Percentiles rank a stretch among this genome's conserved stretches.
phyloP scores from a whole-genome alignment of 2,888 invertebrate species.

The Candidula unifasciata region DNA sequence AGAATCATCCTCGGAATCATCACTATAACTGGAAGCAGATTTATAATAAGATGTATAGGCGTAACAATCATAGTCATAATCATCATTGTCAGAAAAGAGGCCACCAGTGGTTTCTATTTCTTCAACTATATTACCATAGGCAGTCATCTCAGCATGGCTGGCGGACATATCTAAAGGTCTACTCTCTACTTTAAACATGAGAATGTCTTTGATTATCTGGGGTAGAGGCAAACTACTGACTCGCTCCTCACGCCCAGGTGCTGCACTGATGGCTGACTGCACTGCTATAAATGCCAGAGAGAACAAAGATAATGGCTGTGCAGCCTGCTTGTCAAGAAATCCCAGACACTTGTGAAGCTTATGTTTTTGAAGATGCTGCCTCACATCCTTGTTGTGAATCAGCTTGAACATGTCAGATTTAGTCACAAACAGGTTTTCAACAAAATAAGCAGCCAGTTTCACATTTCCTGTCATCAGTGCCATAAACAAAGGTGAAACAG shows the following conservation, averaged over 20 bases:
- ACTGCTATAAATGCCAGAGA: neutral
- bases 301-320: neutral
- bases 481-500: neutral
- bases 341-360: neutral
- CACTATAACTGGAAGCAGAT: too few species aligned
- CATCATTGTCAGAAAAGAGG: too few species aligned
- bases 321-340: neutral
- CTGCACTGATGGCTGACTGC: neutral
- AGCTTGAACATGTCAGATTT: neutral
- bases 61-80: too few species aligned
- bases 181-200: neutral
- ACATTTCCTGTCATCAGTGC: neutral
- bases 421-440: conserved; percentile 12
- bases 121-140: too few species aligned
- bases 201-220: neutral
- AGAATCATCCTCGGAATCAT: too few species aligned
- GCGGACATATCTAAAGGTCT: too few species aligned
- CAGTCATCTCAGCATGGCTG: too few species aligned
- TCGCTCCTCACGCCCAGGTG: neutral
- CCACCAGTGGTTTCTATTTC: too few species aligned
- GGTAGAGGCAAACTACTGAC: neutral
- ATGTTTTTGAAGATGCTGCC: neutral
- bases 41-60: too few species aligned
- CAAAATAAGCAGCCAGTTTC: neutral
- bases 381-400: neutral